phyloP scores from a whole-genome alignment of 2,888 invertebrate species.

The Matsumyia berberina region DNA sequence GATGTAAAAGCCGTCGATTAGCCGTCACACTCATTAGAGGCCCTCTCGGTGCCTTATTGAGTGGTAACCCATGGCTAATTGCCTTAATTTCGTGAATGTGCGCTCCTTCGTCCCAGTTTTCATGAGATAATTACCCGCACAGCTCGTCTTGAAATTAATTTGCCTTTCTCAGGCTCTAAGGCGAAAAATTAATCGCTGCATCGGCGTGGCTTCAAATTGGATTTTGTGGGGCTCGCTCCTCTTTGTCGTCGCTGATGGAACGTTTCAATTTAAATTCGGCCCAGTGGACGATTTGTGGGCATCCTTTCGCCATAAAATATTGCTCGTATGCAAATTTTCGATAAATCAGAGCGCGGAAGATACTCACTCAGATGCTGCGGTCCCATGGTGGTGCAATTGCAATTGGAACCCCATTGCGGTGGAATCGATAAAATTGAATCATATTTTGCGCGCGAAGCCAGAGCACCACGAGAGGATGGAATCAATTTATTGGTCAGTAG shows the following conservation, averaged over 20 bases:
- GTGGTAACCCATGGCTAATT: conserved; percentile 77
- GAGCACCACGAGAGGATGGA: conserved; percentile 5
- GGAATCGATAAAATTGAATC: conserved; percentile 68
- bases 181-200: conserved; percentile 54
- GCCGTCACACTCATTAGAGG: conserved; percentile 76
- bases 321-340: conserved; percentile 76
- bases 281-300: conserved; percentile 66
- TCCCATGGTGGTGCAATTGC: conserved; percentile 52
- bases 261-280: conserved; percentile 75
- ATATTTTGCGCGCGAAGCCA: conserved; percentile 57
- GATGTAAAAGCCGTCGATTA: conserved; percentile 75
- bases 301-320: conserved; percentile 73
- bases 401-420: conserved; percentile 75
- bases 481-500: conserved; percentile 70
- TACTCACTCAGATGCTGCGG: background rate
- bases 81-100: conserved; percentile 71
- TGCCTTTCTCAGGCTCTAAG: conserved; percentile 54
- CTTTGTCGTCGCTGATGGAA: conserved; percentile 56
- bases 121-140: conserved; percentile 68
- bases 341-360: conserved; percentile 66
- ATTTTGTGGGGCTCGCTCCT: conserved; percentile 51
- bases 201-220: conserved; percentile 64
- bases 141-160: conserved; percentile 64
- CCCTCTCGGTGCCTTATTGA: conserved; percentile 76
- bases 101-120: conserved; percentile 50